Evolutionary conservation across 2,888 invertebrate genomes (phyloP), one percentile per base, ranked within the genome.

Genomic region (Platycnemis pennipes): DNA sequence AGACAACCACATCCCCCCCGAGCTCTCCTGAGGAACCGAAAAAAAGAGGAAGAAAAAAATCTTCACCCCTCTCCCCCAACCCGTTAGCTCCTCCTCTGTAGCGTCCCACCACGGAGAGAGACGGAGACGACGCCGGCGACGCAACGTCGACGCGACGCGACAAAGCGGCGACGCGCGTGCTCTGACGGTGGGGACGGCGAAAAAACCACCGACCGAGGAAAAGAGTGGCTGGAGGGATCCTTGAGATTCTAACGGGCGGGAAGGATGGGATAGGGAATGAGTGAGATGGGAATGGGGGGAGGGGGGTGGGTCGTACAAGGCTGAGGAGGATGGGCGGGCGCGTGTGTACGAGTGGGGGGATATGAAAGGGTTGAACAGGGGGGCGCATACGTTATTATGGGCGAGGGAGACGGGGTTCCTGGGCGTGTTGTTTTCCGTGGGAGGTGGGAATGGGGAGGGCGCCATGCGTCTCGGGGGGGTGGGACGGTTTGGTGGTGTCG

Each of bases 121-220:
- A 77, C 37, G 77, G 11, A 13, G 37, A 77, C 77, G 13, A 13
- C 77, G 26, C 63, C 44, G 86, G 22, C 86, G 86, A 86, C 42
- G 86, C n/a, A 86, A 11, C 22, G 11, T 11, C 77, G 37, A 44
- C 86, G 86, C 86, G 42, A 37, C 42, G 37, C 11, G 87, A 11
- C 19, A 45, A n/a, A 26, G 16, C 87, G n/a, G 22, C 46, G 87
- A 46, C 19, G 87, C 91, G 91, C 91, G 91, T 91, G 91, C 63
- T 37, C 63, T 26, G 63, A 26, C 63, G 63, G 63, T 44, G 69
- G 37, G 69, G 91, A 91, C 69, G 91, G 91, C 91, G 91, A 77
- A 77, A 77, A 77, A 77, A 77, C 77, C 77, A 77, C 91, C 91
- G 56, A n/a, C 87, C 87, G 87, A 77, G 31, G 37, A 37, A 77